A percentile compares a stretch with the other conserved stretches of the same genome.
These are phyloP conservation scores for Masticophis lateralis DNA, from an alignment of 2,797 vertebrate species.

Conservation along the genomic window DNA sequence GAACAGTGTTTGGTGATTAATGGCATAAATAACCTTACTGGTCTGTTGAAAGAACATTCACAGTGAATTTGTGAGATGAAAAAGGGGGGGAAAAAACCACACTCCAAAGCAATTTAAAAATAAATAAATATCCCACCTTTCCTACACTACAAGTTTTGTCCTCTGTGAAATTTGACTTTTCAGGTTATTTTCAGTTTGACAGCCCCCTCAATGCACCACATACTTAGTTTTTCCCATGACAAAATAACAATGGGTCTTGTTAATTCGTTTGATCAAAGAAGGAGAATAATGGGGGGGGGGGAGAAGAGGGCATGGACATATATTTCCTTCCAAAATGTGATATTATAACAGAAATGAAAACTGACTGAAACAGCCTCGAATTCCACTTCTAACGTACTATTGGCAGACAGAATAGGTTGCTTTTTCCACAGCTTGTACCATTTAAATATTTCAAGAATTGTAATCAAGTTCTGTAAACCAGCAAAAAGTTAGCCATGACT, in stretches of 20 bases:
- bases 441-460: not conserved
- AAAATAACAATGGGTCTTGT: not conserved
- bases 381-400: not conserved
- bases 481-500: not conserved
- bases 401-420: not conserved
- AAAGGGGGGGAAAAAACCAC: not conserved
- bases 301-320: not conserved
- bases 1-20: slow-evolving; percentile 42
- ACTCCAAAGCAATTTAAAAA: not conserved
- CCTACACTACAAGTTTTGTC: not conserved
- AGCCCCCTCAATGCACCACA: not conserved
- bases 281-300: not conserved
- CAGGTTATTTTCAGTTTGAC: not conserved
- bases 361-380: not conserved
- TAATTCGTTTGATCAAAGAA: not conserved
- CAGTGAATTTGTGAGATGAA: not conserved
- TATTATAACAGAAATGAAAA: not conserved
- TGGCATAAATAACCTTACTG: slow-evolving; percentile 37
- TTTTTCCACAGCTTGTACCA: not conserved
- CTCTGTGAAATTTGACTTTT: not conserved
- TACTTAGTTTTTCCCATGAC: not conserved
- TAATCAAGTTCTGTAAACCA: not conserved
- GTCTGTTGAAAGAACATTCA: slow-evolving; percentile 37
- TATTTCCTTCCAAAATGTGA: not conserved
- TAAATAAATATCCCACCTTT: not conserved